Base-by-base conservation (phyloP, 2,797 vertebrate genomes). In the Intellagama lesueurii region DNA sequence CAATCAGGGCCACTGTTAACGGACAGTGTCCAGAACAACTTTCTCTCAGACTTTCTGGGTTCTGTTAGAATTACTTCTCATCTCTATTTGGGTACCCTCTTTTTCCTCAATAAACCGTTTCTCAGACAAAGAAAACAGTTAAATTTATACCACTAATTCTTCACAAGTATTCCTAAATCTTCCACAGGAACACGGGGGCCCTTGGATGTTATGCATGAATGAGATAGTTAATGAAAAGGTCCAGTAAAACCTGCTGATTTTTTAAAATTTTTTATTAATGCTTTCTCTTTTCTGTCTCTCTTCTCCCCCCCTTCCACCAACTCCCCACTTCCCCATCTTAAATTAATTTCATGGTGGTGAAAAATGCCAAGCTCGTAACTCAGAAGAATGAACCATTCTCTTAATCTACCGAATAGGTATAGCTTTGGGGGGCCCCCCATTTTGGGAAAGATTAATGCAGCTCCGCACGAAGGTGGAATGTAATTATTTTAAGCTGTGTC, bases 261-360 rank as follows among this genome's bases (percentile, higher is more conserved):
- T 93, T 90, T 85, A 87, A 56, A 56, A 56, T 87, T 92, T 90
- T 91, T 87, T 91, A 92, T 94, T 91, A 91, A 60, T 85, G 72
- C 83, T 44, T 85, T 64, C 70, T 73, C 24, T 75, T 75, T 32
- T 40, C n/a, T 85, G 35, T 32, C 83, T 66, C 22, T 24, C 5
- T 30, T 6, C 0, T 2, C n/a, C 26, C 0, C 47, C 22, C 17
- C 26, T 47, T 88, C 22, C 22, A 4, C 75, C 40, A 35, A 1
- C 72, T 40, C 80, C 80, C 92, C 85, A 89, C 79, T 9, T 66
- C 69, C 84, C 60, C 84, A 77, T 56, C n/a, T 86, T 82, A 93
- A 96, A 94, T 92, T 91, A 92, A 95, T 94, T 93, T 86, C 89
- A 90, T 66, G 88, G 92, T 93, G 93, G 81, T 93, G 92, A 89